These are phyloP conservation scores for Graptemys geographica DNA, from an alignment of 2,797 vertebrate species.

Conservation along the genomic window DNA sequence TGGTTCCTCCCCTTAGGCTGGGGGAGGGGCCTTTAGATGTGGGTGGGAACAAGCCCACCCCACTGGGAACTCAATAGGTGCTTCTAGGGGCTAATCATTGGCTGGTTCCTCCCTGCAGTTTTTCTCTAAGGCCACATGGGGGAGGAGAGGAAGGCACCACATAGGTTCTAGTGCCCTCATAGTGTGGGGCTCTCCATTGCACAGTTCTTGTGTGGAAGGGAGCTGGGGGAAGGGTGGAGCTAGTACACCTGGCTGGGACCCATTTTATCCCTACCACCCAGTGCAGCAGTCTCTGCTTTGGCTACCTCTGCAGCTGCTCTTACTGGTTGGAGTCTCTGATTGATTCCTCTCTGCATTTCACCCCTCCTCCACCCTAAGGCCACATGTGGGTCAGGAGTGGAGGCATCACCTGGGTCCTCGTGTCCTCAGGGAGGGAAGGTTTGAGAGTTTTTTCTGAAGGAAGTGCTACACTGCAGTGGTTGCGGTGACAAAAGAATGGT, in stretches of 20 bases:
- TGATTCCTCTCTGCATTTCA: background rate
- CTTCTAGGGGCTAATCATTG: background rate
- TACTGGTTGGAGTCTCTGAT: background rate
- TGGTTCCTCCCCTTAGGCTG: no score
- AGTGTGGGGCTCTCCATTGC: background rate
- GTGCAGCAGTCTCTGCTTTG: background rate
- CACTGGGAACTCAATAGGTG: no score
- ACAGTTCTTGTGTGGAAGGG: background rate
- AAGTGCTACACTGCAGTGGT: background rate
- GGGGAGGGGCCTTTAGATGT: no score
- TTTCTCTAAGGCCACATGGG: background rate
- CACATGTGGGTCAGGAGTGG: background rate
- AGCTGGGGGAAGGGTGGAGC: background rate
- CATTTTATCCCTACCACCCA: background rate
- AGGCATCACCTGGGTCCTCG: background rate
- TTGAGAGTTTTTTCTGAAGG: background rate
- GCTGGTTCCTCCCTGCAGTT: background rate
- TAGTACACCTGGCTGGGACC: background rate
- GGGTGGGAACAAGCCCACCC: no score
- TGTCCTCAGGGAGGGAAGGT: background rate
- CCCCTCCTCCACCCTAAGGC: accelerated
- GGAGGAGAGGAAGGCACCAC: background rate
- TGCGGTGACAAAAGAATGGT: background rate
- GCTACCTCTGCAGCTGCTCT: background rate
- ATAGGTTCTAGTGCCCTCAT: background rate